Evolutionary conservation across 2,113 vertebrate species (phyloP).

Genomic region (Sminthopsis crassicaudata): DNA sequence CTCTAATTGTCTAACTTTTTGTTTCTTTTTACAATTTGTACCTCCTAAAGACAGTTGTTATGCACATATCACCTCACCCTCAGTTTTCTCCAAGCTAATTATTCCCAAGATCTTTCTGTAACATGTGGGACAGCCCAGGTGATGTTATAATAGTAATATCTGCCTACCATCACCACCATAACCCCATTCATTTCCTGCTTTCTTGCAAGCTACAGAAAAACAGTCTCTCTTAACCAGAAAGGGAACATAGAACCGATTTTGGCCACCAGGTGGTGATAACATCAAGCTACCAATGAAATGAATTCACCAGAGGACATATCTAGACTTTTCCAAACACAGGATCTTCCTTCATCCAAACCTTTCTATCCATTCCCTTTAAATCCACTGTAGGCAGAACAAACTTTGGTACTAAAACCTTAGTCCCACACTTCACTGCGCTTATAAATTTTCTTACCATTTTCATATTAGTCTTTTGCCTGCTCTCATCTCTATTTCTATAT

Average conservation of each 20-base stretch:
- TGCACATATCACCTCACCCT: background rate
- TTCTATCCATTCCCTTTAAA: too few species aligned
- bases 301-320: background rate
- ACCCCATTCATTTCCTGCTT: background rate
- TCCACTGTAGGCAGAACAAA: too few species aligned
- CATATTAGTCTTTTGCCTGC: too few species aligned
- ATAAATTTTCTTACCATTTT: too few species aligned
- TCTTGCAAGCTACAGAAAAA: background rate
- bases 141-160: background rate
- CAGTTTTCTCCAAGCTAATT: background rate
- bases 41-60: background rate
- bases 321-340: background rate
- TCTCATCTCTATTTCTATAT: too few species aligned
- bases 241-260: background rate
- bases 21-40: background rate
- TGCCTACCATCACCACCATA: background rate
- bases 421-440: too few species aligned
- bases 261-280: background rate
- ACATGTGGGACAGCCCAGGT: background rate
- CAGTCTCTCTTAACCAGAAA: background rate
- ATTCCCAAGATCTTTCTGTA: background rate
- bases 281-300: background rate
- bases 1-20: background rate
- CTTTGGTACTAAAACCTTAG: too few species aligned
- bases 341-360: too few species aligned